Evolutionary conservation across 2,888 invertebrate species (phyloP).

Genomic region (Thymelicus lineola): DNA sequence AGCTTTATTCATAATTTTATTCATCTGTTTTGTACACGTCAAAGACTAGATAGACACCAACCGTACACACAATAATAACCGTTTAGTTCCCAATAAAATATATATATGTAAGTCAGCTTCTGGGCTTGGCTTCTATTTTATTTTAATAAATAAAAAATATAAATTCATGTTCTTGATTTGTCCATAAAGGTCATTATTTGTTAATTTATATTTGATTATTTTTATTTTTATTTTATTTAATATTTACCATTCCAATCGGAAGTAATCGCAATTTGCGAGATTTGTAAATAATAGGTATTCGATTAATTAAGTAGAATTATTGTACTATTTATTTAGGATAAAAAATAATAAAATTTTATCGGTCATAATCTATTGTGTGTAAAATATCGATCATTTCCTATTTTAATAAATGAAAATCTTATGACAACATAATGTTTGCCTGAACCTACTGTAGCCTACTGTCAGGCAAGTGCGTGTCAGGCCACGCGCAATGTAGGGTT

Average conservation of each 20-base stretch:
- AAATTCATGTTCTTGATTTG: neutral
- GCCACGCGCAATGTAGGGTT: too few relatives aligned
- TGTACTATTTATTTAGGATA: constrained; percentile 69
- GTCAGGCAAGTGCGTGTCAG: too few relatives aligned
- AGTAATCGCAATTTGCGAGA: constrained; percentile 66
- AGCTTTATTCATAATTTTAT: too few relatives aligned
- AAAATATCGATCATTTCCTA: constrained; percentile 29
- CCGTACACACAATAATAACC: too few relatives aligned
- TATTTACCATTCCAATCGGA: constrained; percentile 20
- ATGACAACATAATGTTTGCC: neutral
- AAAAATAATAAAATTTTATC: constrained; percentile 66
- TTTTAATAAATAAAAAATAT: neutral
- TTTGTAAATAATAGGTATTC: constrained; percentile 82
- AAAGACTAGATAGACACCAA: too few relatives aligned
- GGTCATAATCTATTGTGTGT: constrained; percentile 50
- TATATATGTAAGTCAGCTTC: too few relatives aligned
- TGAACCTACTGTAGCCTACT: too few relatives aligned
- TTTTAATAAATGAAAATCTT: constrained; percentile 17
- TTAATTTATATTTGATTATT: constrained; percentile 14
- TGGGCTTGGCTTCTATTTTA: neutral
- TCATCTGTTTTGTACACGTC: too few relatives aligned
- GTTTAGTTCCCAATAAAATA: too few relatives aligned
- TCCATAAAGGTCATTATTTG: neutral
- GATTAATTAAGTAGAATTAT: constrained; percentile 76
- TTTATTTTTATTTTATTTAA: neutral